These are phyloP conservation scores for Ochotona princeps DNA, from an alignment of 2,113 vertebrate species.

Conservation along the genomic window DNA sequence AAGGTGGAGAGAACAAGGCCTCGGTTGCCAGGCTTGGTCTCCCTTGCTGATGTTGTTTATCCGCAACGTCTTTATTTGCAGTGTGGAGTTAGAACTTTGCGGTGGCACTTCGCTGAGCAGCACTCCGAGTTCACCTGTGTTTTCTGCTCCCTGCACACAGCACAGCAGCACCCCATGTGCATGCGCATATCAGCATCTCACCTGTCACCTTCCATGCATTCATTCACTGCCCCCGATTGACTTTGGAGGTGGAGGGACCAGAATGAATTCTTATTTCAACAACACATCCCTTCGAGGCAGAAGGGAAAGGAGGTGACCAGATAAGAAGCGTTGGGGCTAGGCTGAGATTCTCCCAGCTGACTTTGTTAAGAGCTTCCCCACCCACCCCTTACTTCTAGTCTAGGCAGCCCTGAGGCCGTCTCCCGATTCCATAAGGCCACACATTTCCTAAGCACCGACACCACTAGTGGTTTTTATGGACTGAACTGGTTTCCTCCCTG, in stretches of 20 bases:
- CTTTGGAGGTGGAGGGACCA: background rate
- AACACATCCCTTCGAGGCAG: background rate
- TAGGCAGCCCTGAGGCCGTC: no score
- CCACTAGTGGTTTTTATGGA: background rate
- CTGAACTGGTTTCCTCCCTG: background rate
- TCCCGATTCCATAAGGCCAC: background rate
- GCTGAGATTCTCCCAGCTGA: background rate
- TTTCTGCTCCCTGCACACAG: background rate
- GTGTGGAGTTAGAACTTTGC: conserved; percentile 71
- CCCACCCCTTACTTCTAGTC: background rate
- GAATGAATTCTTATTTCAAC: background rate
- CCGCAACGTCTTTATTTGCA: conserved; percentile 80
- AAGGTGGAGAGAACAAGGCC: conserved; percentile 79
- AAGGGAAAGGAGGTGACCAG: background rate
- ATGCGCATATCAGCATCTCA: fast-evolving
- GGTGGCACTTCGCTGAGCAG: background rate
- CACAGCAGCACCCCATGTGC: no score
- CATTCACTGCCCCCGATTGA: no score
- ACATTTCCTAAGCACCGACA: background rate
- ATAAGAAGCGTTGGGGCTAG: background rate
- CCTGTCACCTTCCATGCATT: background rate
- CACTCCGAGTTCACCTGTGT: background rate
- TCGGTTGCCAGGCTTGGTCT: conserved; percentile 71
- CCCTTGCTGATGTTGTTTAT: conserved; percentile 80
- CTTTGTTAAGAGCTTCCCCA: background rate